phyloP scores from a whole-genome alignment of 1,140 invertebrate species.

The Sitodiplosis mosellana region DNA sequence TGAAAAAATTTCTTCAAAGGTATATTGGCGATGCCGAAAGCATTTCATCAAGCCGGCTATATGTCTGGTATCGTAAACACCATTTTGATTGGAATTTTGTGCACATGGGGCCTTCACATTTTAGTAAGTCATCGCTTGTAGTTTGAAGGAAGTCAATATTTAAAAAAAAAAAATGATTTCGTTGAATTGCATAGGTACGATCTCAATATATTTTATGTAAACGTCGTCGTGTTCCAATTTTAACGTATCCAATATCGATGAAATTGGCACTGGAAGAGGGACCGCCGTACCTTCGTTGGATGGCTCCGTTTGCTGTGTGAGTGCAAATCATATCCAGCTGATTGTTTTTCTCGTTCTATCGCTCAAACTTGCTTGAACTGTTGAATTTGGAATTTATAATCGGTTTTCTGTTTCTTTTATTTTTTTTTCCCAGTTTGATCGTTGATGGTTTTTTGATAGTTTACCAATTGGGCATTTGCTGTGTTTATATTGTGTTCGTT shows the following conservation, averaged over 20 bases:
- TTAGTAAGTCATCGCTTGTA: conserved; percentile 28
- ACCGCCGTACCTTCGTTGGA: conserved; percentile 30
- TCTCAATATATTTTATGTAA: conserved; percentile 37
- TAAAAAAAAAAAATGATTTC: conserved; percentile 1
- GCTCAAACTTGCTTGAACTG: neutral
- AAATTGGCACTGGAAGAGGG: conserved; percentile 37
- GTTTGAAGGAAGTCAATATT: neutral
- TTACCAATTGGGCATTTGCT: conserved; percentile 78
- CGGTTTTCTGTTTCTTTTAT: too few relatives aligned
- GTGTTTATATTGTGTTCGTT: conserved; percentile 76
- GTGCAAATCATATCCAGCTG: too few relatives aligned
- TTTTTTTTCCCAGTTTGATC: conserved; percentile 24
- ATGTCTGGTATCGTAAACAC: conserved; percentile 37
- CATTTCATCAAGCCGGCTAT: conserved; percentile 49
- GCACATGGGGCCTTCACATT: conserved; percentile 47
- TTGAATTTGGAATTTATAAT: neutral
- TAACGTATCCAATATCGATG: conserved; percentile 46
- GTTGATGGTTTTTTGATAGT: conserved; percentile 57
- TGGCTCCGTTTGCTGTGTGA: conserved; percentile 36
- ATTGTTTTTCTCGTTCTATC: neutral
- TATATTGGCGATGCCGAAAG: conserved; percentile 69
- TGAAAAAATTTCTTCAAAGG: too few relatives aligned
- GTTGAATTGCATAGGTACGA: conserved; percentile 26
- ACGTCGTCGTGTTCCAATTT: conserved; percentile 29
- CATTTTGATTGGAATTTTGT: conserved; percentile 35